phyloP scores from a whole-genome alignment of 2,888 invertebrate genomes.

The Cheilosia variabilis region DNA sequence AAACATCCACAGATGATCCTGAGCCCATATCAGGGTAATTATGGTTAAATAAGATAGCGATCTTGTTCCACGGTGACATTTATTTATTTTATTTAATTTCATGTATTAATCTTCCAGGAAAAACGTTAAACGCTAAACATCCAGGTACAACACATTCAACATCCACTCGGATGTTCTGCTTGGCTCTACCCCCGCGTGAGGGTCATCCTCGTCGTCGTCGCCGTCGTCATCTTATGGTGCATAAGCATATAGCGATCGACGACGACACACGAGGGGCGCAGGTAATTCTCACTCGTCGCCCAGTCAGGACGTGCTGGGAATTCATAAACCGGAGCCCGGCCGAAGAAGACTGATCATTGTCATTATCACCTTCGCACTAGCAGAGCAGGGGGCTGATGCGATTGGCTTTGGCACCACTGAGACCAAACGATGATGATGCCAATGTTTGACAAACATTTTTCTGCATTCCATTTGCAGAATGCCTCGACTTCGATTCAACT shows the following conservation, averaged over 20 bases:
- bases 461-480: constrained; percentile 65
- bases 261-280: constrained; percentile 24
- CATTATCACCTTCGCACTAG: constrained; percentile 72
- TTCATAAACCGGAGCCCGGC: constrained; percentile 60
- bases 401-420: background rate
- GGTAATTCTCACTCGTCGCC: constrained; percentile 62
- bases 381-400: constrained; percentile 16
- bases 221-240: constrained; percentile 9
- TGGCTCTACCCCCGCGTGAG: constrained; percentile 42
- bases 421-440: constrained; percentile 52
- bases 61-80: constrained; percentile 84
- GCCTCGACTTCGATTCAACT: background rate
- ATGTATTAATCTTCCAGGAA: constrained; percentile 84
- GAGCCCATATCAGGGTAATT: constrained; percentile 84
- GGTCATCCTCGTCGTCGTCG: constrained; percentile 24
- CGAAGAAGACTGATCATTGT: constrained; percentile 70
- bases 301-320: constrained; percentile 69
- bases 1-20: constrained; percentile 75
- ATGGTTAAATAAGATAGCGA: constrained; percentile 84
- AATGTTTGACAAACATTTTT: constrained; percentile 75
- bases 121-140: constrained; percentile 76
- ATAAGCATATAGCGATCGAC: constrained; percentile 17
- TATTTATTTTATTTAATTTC: constrained; percentile 84
- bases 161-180: constrained; percentile 71
- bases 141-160: constrained; percentile 75